phyloP scores from a whole-genome alignment of 2,888 invertebrate genomes.

The Vandiemenella viatica region DNA sequence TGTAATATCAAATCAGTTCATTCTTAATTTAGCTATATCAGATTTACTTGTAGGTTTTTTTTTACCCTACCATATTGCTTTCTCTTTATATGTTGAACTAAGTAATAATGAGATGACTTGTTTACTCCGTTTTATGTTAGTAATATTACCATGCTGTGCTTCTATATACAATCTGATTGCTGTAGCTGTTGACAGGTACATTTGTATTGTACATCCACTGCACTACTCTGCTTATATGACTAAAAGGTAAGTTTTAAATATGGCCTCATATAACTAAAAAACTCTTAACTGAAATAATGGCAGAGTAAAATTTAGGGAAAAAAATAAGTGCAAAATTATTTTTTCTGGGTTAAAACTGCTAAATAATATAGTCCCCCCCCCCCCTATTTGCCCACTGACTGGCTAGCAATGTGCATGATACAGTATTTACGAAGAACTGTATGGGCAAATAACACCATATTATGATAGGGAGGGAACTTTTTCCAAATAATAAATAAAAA shows the following conservation, averaged over 20 bases:
- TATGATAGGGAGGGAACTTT: too few species aligned
- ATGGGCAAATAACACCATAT: too few species aligned
- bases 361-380: too few species aligned
- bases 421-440: too few species aligned
- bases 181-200: conserved; percentile 63
- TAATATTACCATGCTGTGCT: conserved; percentile 59
- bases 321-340: too few species aligned
- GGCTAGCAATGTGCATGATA: too few species aligned
- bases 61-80: conserved; percentile 61
- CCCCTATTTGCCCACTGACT: too few species aligned
- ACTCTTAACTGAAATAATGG: too few species aligned
- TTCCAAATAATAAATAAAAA: too few species aligned
- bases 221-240: conserved; percentile 55
- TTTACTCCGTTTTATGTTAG: conserved; percentile 54
- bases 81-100: conserved; percentile 48
- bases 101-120: conserved; percentile 47
- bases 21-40: conserved; percentile 61
- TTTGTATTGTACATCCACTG: conserved; percentile 64
- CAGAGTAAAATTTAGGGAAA: too few species aligned
- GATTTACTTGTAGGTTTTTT: conserved; percentile 64
- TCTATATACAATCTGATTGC: conserved; percentile 65
- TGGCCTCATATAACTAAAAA: too few species aligned
- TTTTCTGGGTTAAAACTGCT: too few species aligned
- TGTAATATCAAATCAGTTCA: conserved; percentile 60
- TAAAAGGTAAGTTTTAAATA: conserved; percentile 27